Conservation (phyloP, 2,113 vertebrate genomes). For the Psilopsiagon aymara region DNA sequence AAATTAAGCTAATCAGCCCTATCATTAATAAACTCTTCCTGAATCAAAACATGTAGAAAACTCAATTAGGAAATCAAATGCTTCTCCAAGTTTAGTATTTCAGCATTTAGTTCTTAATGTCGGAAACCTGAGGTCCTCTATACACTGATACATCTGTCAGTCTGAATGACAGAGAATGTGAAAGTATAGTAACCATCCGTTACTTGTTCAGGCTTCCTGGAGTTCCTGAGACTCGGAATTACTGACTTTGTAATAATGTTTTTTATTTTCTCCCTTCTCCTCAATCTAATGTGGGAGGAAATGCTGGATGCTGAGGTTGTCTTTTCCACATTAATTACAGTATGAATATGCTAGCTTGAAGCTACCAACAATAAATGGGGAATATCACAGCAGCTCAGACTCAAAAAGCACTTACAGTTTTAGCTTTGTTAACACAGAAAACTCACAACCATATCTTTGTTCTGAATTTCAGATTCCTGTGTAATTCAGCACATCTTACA, state of each 20-base stretch:
- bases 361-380: not conserved
- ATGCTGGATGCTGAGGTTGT: not conserved
- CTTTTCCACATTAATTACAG: not conserved
- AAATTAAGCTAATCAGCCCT: not conserved
- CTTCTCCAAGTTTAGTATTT: not conserved
- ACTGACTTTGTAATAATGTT: not conserved
- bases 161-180: not conserved
- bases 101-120: not conserved
- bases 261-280: not conserved
- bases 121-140: not conserved
- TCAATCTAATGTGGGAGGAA: not conserved
- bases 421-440: not conserved
- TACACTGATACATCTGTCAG: not conserved
- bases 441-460: not conserved
- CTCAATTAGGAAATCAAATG: not conserved
- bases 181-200: not conserved
- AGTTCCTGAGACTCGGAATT: not conserved
- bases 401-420: not conserved
- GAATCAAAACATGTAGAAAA: not conserved
- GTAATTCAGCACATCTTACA: not conserved
- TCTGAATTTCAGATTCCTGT: not conserved
- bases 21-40: not conserved
- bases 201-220: not conserved
- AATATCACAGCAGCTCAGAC: not conserved
- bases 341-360: not conserved